Conservation (phyloP, 2,797 vertebrate genomes). For the Danio jaintianensis region DNA sequence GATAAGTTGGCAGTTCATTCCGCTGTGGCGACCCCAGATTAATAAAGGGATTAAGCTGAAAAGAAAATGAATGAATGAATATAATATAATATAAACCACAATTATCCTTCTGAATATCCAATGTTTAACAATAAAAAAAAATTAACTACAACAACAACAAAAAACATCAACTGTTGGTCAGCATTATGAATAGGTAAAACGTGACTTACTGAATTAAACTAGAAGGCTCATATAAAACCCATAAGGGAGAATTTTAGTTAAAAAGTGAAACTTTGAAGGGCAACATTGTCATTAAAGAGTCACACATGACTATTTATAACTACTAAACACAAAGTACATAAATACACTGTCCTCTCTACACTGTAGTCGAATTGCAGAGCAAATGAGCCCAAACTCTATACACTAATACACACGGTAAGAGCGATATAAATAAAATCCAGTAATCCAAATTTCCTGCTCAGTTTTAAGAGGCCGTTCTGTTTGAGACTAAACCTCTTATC, state of each 20-base stretch:
- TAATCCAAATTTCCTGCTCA: constrained; percentile 27
- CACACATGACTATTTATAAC: background rate
- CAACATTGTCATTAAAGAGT: background rate
- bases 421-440: background rate
- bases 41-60: no score
- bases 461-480: constrained; percentile 30
- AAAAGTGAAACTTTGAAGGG: background rate
- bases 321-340: background rate
- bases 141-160: no score
- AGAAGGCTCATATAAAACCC: background rate
- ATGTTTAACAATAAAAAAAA: no score
- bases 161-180: background rate
- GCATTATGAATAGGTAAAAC: background rate
- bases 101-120: no score
- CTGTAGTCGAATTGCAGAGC: background rate
- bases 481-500: constrained; percentile 52
- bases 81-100: no score
- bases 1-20: no score
- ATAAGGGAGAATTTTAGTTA: background rate
- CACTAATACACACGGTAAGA: background rate
- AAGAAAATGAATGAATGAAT: no score
- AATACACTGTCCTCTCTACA: background rate
- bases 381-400: background rate
- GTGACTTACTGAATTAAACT: no score
- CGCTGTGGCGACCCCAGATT: no score